Evolutionary conservation across 2,888 invertebrate genomes (phyloP), one percentile per base, ranked within the genome.

Genomic region (Acanthosepion lycidas): DNA sequence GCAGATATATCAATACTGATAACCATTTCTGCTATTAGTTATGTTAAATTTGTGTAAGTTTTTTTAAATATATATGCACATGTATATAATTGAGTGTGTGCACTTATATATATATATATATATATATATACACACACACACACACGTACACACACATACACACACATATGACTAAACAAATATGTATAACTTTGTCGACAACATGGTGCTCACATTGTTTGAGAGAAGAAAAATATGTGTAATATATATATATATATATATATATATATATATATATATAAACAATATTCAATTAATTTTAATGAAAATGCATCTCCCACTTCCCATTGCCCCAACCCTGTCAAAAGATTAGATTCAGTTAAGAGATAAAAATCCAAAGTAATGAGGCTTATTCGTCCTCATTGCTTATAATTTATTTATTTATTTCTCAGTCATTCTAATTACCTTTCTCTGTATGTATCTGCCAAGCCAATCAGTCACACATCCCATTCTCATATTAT

Each of bases 121-220:
- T n/a, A 78, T n/a, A 33, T n/a, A n/a, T n/a, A 78, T 15, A 78
- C 18, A 78, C 2, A 78, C 6, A 78, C 18, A 78, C 12, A 78
- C 18, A 78, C 15, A 33, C 15, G 33, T 4, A 78, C 12, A 78
- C 15, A 78, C n/a, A n/a, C 15, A 78, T n/a, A 78, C n/a, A 78
- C n/a, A 33, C n/a, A 33, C n/a, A 33, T 33, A 33, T 18, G 33
- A 8, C 15, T 33, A 78, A 8, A 78, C 18, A 33, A 78, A 78
- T 78, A 78, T 78, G 78, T 78, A 78, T 78, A 78, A 78, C 78
- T 78, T 78, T 78, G 78, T 78, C 78, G 78, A 78, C 78, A 78
- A 78, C 78, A 78, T 78, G 78, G 78, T 78, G 78, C 78, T 78
- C 78, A 78, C 78, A 78, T 33, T 78, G 78, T 78, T n/a, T 78